Base-by-base conservation (phyloP, 1,140 invertebrate species). In the Olivierus martensii region DNA sequence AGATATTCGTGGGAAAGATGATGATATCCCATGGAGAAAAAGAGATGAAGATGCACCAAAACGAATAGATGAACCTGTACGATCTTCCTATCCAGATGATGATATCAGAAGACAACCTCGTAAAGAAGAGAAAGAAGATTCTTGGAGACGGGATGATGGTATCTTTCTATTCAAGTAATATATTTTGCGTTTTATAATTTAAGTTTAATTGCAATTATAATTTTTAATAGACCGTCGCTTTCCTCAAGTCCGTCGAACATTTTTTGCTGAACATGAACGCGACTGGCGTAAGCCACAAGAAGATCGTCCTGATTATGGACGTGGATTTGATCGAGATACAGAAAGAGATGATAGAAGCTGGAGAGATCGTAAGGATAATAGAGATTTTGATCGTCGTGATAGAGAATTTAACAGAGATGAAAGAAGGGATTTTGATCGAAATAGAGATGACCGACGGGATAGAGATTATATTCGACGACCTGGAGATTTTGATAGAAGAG, bases 11-110 rank as follows among this genome's bases (percentile, higher is more conserved):
- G 47, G 17, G 11, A 47, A 35, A 22, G 45, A 17, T 22, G n/a
- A 10, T 18, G 34, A 17, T 46, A 47, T 5, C 5, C 19, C 36
- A 44, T 53, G 59, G 28, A 56, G 54, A 17, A 49, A 60, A 7
- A 56, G 61, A 41, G 62, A 62, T 45, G 60, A 62, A 21, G 57
- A 49, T 15, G 49, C 28, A 18, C 38, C 21, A 41, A 28, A 21
- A 6, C 45, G 46, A 37, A 42, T 38, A 46, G 51, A 59, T 10
- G 35, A 49, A 9, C 38, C 28, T 22, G 15, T 14, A 18, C 36
- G 12, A n/a, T n/a, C n/a, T 12, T 22, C 18, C 19, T 21, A 43
- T 37, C 34, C 22, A 12, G 11, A 22, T 34, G 22, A 34, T 12
- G 18, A 48, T 44, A 21, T 12, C 1, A 28, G 36, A 15, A 28